A percentile compares a stretch with the other conserved stretches of the same genome.
Conservation (phyloP, 1,140 invertebrate species). For the Caerostris extrusa region DNA sequence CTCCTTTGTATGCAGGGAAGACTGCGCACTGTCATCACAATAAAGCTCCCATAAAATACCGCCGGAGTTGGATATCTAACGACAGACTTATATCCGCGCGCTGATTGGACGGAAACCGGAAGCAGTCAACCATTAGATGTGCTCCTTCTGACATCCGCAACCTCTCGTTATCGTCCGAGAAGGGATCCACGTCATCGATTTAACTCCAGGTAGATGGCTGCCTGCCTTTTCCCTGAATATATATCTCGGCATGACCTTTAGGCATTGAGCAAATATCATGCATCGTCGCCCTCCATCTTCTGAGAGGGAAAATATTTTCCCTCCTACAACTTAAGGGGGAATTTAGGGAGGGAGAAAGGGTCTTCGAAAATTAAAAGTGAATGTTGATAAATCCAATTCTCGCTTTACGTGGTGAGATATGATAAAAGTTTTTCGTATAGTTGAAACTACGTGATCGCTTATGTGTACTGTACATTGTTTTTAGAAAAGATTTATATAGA, state of each 20-base stretch:
- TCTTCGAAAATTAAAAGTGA: neutral
- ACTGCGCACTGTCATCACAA: neutral
- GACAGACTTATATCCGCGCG: conserved; percentile 44
- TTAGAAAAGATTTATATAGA: too few species aligned
- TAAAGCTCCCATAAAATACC: conserved; percentile 22
- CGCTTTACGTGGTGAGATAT: neutral
- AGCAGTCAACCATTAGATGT: conserved; percentile 61
- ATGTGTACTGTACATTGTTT: too few species aligned
- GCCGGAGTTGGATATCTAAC: conserved; percentile 25
- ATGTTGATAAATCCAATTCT: conserved; percentile 20
- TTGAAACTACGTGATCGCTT: too few species aligned
- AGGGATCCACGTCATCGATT: conserved; percentile 8
- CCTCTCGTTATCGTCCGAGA: conserved; percentile 51
- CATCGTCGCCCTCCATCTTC: neutral
- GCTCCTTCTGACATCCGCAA: conserved; percentile 32
- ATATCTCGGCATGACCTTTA: conserved; percentile 29
- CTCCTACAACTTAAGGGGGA: neutral
- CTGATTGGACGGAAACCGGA: conserved; percentile 52
- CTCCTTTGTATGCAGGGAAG: neutral
- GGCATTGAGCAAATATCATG: conserved; percentile 10
- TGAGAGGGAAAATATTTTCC: neutral
- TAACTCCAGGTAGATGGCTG: conserved; percentile 3
- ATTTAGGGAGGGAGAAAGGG: neutral
- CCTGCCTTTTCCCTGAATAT: conserved; percentile 28
- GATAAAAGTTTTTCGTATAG: neutral